phyloP scores from a whole-genome alignment of 1,140 invertebrate species.

The honey bee (Apis mellifera) region Amel_HAv3.1 CM009939.2:1700501-1701000 shows the following conservation, averaged over 20 bases:
- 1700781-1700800: slow-evolving; percentile 77
- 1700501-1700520: slow-evolving; percentile 78
- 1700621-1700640: slow-evolving; percentile 85
- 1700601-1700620: slow-evolving; percentile 85
- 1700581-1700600: slow-evolving; percentile 77
- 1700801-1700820: slow-evolving; percentile 76
- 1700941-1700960: slow-evolving; percentile 63
- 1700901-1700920: background rate
- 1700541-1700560: slow-evolving; percentile 20
- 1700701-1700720: slow-evolving; percentile 72
- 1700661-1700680: slow-evolving; percentile 71
- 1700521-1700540: slow-evolving; percentile 26
- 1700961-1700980: slow-evolving; percentile 66
- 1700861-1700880: slow-evolving; percentile 37
- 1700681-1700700: slow-evolving; percentile 75
- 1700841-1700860: slow-evolving; percentile 70
- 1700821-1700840: slow-evolving; percentile 76
- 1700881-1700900: slow-evolving; percentile 23
- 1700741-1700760: slow-evolving; percentile 71
- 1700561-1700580: slow-evolving; percentile 32
- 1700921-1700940: slow-evolving; percentile 40
- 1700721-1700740: slow-evolving; percentile 65
- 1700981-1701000: slow-evolving; percentile 74
- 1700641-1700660: slow-evolving; percentile 80
- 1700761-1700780: slow-evolving; percentile 74